phyloP scores from a whole-genome alignment of 2,113 vertebrate genomes.

The Chaetorhynchus papuensis region DNA sequence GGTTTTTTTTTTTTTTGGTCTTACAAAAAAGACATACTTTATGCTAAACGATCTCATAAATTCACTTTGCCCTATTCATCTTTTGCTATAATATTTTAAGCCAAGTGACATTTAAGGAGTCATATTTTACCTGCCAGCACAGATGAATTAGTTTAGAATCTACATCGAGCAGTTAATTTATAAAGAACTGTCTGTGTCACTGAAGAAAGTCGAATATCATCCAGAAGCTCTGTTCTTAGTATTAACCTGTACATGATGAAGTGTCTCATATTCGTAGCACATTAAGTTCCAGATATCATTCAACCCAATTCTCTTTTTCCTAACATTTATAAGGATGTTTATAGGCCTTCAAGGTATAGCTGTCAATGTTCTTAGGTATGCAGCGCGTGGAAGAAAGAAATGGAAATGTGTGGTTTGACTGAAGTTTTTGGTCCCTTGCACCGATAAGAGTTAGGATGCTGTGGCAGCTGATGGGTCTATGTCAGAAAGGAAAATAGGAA shows the following conservation, averaged over 20 bases:
- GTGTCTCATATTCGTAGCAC: not conserved
- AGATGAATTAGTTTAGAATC: constrained; percentile 29
- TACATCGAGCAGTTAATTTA: constrained; percentile 17
- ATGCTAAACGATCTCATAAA: constrained; percentile 29
- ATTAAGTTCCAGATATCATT: constrained; percentile 16
- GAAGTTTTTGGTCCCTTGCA: not conserved
- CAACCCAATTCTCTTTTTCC: not conserved
- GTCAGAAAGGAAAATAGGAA: not conserved
- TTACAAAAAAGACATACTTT: not conserved
- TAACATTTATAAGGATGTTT: not conserved
- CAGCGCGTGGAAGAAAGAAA: not conserved
- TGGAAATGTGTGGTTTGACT: not conserved
- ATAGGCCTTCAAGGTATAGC: not conserved
- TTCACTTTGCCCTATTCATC: constrained; percentile 11
- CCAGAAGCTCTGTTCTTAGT: not conserved
- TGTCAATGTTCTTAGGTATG: not conserved
- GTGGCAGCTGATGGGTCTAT: not conserved
- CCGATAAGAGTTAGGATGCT: not conserved
- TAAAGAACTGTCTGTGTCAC: not conserved
- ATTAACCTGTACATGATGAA: not conserved
- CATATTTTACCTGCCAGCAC: constrained; percentile 29
- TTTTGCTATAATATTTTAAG: constrained; percentile 43
- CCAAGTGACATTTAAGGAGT: constrained; percentile 34
- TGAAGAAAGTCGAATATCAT: not conserved
- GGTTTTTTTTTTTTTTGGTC: not conserved